Conservation (phyloP, 2,113 vertebrate genomes). For the Glaucidium brasilianum region DNA sequence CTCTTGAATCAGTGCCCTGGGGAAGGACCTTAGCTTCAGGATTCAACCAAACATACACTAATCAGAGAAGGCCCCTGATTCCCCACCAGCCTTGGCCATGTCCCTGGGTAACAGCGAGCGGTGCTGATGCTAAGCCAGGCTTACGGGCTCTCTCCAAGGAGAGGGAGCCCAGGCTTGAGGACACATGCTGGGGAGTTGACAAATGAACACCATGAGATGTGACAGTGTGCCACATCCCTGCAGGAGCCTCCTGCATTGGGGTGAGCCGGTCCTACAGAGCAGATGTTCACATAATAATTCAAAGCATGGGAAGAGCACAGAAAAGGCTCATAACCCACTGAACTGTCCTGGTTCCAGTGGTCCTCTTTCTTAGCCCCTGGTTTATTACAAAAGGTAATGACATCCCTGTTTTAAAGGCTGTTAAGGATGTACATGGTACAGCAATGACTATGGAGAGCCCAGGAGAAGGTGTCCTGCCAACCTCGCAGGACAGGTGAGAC, state of each 20-base stretch:
- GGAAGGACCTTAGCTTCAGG: conserved; percentile 38
- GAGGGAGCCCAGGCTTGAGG: neutral
- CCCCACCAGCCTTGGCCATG: conserved; percentile 63
- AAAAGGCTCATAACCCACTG: neutral
- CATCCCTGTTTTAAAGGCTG: neutral
- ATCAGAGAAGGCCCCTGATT: conserved; percentile 57
- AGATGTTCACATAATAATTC: neutral
- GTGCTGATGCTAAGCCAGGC: neutral
- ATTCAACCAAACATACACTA: conserved; percentile 28
- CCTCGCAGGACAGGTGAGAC: neutral
- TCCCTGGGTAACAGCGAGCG: neutral
- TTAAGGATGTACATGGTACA: neutral
- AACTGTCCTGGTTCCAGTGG: neutral
- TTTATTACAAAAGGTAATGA: neutral
- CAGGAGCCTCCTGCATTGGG: neutral
- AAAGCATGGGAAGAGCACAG: neutral
- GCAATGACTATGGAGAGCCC: neutral
- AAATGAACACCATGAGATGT: conserved; percentile 23
- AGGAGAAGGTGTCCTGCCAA: neutral
- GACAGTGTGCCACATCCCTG: conserved; percentile 11
- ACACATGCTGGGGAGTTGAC: neutral
- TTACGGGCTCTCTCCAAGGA: neutral
- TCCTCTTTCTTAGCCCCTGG: neutral
- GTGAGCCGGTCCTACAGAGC: neutral
- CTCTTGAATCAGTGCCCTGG: neutral